phyloP scores from a whole-genome alignment of 2,113 vertebrate genomes.

The Noturus placidus region DNA sequence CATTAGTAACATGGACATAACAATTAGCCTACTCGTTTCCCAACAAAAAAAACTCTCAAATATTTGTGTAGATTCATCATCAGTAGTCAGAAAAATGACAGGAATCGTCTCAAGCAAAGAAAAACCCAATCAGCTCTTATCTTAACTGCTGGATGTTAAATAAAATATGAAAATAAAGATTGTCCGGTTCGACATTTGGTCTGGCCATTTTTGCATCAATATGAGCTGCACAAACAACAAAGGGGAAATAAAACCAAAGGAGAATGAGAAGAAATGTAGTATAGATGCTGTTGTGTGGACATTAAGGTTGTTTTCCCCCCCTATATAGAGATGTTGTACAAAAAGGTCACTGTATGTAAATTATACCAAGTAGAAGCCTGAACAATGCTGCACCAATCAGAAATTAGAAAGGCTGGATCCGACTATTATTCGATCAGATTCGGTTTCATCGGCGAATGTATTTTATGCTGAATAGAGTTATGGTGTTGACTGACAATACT shows the following conservation, averaged over 20 bases:
- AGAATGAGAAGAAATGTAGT: not conserved
- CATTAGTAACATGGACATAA: not conserved
- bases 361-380: not conserved
- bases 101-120: not conserved
- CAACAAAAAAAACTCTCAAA: not conserved
- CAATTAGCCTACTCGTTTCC: not conserved
- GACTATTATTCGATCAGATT: not conserved
- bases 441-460: not conserved
- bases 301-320: not conserved
- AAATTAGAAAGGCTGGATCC: not conserved
- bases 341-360: conserved; percentile 2
- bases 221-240: not conserved
- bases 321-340: too few relatives aligned
- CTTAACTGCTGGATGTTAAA: not conserved
- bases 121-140: not conserved
- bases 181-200: not conserved
- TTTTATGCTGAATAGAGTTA: not conserved
- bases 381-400: not conserved
- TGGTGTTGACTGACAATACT: not conserved
- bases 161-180: not conserved
- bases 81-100: not conserved
- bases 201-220: not conserved
- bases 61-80: not conserved
- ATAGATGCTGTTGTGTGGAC: not conserved
- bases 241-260: not conserved